A percentile compares a stretch with the other conserved stretches of the same genome.
phyloP scores from a whole-genome alignment of 2,888 invertebrate species.

The Alviniconcha strummeri region DNA sequence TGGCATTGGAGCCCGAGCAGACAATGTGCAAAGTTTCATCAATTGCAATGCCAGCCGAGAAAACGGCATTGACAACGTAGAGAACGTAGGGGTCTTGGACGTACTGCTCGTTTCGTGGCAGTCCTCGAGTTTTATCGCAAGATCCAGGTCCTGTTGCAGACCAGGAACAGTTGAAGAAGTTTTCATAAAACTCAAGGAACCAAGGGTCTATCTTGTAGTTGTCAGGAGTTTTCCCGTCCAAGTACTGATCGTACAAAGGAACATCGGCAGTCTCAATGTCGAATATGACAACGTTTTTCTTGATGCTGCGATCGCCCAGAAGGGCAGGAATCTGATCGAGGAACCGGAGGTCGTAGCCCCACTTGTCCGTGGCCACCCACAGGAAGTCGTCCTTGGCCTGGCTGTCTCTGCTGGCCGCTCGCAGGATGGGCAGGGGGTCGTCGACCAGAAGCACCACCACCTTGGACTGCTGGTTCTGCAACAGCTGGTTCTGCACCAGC shows the following conservation, averaged over 20 bases:
- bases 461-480: conserved; percentile 34
- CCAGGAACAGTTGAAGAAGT: conserved; percentile 42
- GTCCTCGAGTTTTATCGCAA: conserved; percentile 44
- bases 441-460: conserved; percentile 64
- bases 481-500: no score
- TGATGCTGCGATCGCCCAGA: conserved; percentile 29
- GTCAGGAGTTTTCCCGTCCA: conserved; percentile 61
- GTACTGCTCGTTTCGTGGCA: conserved; percentile 58
- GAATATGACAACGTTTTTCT: conserved; percentile 58
- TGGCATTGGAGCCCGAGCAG: conserved; percentile 42
- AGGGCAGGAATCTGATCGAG: conserved; percentile 40
- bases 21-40: conserved; percentile 53
- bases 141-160: not conserved
- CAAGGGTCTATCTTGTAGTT: conserved; percentile 71
- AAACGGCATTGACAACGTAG: conserved; percentile 71
- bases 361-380: conserved; percentile 68
- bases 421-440: conserved; percentile 57
- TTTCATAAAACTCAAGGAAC: conserved; percentile 74
- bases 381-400: conserved; percentile 46
- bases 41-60: conserved; percentile 64
- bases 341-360: conserved; percentile 58
- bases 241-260: conserved; percentile 62
- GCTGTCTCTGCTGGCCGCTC: conserved; percentile 43
- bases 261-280: conserved; percentile 69
- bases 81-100: conserved; percentile 67